phyloP scores from a whole-genome alignment of 2,888 invertebrate genomes.

The Augiades crinisus region DNA sequence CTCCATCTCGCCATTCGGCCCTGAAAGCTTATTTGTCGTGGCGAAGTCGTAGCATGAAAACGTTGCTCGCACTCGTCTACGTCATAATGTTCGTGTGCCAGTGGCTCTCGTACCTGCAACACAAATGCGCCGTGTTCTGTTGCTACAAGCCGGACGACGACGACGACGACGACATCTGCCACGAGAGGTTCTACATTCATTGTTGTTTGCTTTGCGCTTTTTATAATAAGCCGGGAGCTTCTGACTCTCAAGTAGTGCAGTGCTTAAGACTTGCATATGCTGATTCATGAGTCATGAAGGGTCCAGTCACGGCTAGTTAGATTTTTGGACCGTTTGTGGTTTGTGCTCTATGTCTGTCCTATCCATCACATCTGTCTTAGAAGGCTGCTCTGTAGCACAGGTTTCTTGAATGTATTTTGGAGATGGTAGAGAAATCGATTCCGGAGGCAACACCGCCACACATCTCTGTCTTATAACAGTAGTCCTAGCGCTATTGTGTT shows the following conservation, averaged over 20 bases:
- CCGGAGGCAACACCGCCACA: no score
- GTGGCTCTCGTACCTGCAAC: slow-evolving; percentile 10
- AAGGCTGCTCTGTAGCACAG: no score
- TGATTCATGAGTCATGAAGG: no score
- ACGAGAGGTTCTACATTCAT: not conserved
- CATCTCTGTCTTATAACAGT: no score
- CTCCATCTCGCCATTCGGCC: not conserved
- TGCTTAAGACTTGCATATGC: no score
- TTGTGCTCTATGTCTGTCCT: no score
- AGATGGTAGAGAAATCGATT: no score
- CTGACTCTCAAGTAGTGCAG: not conserved
- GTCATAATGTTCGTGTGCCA: slow-evolving; percentile 15
- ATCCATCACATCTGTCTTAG: no score
- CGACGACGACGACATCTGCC: not conserved
- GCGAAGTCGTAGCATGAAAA: slow-evolving; percentile 6
- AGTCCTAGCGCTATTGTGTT: no score
- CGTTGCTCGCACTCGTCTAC: not conserved
- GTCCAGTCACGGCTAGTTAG: no score
- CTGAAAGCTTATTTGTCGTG: not conserved
- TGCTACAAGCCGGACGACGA: slow-evolving; percentile 6
- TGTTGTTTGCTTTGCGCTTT: not conserved
- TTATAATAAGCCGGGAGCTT: not conserved
- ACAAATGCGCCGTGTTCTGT: not conserved
- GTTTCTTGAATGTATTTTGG: no score
- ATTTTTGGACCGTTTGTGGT: no score